These are phyloP conservation scores for Bolinopsis microptera DNA, from an alignment of 37 sponge, comb jelly and placozoan species.

Conservation along the genomic window DNA sequence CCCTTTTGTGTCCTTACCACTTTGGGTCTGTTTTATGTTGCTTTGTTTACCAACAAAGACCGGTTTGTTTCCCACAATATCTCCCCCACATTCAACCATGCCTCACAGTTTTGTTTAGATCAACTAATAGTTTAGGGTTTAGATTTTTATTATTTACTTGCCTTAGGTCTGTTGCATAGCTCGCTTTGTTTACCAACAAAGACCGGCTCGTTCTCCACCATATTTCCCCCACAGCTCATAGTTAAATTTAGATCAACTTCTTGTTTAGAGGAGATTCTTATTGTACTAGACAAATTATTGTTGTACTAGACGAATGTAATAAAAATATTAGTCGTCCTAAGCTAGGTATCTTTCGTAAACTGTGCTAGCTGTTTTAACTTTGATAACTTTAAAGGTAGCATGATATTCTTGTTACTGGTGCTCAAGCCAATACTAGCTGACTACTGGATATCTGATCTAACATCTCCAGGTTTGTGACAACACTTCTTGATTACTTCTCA, in stretches of 20 bases:
- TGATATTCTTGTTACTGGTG: background rate
- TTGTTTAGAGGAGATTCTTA: too few relatives aligned
- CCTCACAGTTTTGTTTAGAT: background rate
- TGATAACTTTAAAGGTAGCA: background rate
- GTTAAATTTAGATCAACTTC: background rate
- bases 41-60: background rate
- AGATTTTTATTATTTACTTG: too few relatives aligned
- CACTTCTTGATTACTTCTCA: background rate
- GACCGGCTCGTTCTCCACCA: too few relatives aligned
- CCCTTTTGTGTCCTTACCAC: background rate
- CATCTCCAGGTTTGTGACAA: background rate
- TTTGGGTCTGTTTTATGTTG: background rate
- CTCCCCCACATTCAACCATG: too few relatives aligned
- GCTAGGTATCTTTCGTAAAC: too few relatives aligned
- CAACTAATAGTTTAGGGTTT: background rate
- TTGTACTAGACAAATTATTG: too few relatives aligned
- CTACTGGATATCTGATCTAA: background rate
- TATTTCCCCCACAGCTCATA: too few relatives aligned
- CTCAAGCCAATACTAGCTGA: background rate
- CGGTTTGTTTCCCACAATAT: too few relatives aligned
- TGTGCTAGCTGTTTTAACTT: background rate
- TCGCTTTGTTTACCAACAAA: background rate
- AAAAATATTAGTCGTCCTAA: too few relatives aligned
- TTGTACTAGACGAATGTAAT: too few relatives aligned
- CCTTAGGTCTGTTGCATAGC: background rate